Percentiles rank a stretch among this genome's conserved stretches.
Evolutionary conservation across 2,113 vertebrate species (phyloP).

Genomic region (Tauraco erythrolophus): DNA sequence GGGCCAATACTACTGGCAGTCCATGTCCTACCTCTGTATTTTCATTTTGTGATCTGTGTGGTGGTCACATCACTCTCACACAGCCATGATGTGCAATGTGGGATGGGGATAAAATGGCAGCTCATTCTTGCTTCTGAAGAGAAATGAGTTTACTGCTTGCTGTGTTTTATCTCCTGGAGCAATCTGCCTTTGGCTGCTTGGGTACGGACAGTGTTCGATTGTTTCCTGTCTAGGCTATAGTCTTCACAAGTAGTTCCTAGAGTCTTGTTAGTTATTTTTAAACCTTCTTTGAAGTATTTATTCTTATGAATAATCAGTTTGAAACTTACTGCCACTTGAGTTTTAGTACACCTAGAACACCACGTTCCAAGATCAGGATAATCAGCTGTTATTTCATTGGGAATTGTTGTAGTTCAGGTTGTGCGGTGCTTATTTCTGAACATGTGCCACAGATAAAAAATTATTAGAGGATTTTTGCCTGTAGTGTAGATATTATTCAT

Average conservation of each 20-base stretch:
- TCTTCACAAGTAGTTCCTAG: neutral
- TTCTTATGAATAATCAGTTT: neutral
- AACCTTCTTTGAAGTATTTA: neutral
- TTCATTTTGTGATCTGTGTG: neutral
- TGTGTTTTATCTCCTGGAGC: neutral
- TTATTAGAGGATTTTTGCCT: too few relatives aligned
- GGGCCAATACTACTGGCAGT: neutral
- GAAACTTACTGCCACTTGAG: neutral
- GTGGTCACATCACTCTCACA: neutral
- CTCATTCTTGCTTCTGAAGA: neutral
- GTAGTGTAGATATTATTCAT: too few relatives aligned
- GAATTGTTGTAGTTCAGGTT: neutral
- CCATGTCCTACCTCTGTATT: fast-evolving
- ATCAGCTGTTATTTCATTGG: neutral
- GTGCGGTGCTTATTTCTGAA: neutral
- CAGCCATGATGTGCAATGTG: neutral
- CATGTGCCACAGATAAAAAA: neutral
- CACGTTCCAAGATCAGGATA: neutral
- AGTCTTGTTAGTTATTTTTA: neutral
- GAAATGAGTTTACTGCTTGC: neutral
- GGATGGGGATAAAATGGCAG: neutral
- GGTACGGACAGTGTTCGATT: neutral
- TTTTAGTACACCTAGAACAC: neutral
- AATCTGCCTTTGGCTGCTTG: neutral
- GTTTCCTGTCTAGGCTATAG: neutral